phyloP scores from a whole-genome alignment of 1,140 invertebrate species.

The Aphelenchoides fujianensis region DNA sequence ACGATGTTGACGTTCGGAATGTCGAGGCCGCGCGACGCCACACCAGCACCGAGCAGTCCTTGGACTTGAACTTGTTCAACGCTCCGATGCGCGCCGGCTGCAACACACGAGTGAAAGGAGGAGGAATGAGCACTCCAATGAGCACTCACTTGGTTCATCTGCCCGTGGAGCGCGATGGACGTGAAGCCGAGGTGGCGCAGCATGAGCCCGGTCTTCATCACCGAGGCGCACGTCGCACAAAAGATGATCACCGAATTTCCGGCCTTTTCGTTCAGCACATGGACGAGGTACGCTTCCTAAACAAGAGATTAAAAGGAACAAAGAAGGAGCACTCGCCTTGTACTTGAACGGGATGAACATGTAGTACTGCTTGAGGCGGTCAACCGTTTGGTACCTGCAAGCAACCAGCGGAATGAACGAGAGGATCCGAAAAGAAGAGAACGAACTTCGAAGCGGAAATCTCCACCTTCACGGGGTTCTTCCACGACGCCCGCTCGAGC shows the following conservation, averaged over 20 bases:
- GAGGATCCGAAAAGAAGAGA: too few relatives aligned
- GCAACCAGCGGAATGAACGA: too few relatives aligned
- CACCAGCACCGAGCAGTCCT: slow-evolving; percentile 80
- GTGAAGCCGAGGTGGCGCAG: slow-evolving; percentile 81
- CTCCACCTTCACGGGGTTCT: slow-evolving; percentile 85
- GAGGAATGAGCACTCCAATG: slow-evolving; percentile 24
- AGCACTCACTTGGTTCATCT: slow-evolving; percentile 74
- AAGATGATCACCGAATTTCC: slow-evolving; percentile 97
- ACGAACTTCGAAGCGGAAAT: slow-evolving; percentile 73
- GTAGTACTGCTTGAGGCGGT: slow-evolving; percentile 90
- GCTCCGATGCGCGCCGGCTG: slow-evolving; percentile 86
- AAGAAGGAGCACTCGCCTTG: slow-evolving; percentile 70
- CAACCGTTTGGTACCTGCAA: slow-evolving; percentile 96
- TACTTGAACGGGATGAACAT: slow-evolving; percentile 92
- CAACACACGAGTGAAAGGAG: slow-evolving; percentile 20
- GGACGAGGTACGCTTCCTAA: slow-evolving; percentile 89
- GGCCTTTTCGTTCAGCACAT: slow-evolving; percentile 88
- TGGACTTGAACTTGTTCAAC: slow-evolving; percentile 86
- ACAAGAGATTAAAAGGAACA: slow-evolving; percentile 51
- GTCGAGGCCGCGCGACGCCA: slow-evolving; percentile 87
- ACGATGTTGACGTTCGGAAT: slow-evolving; percentile 97
- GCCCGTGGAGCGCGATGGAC: slow-evolving; percentile 91
- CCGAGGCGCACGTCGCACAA: slow-evolving; percentile 86
- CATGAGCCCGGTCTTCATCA: slow-evolving; percentile 80
- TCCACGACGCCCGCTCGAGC: slow-evolving; percentile 85